Evolutionary conservation across 2,888 invertebrate species (phyloP).

Genomic region (Peribatodes rhomboidaria): DNA sequence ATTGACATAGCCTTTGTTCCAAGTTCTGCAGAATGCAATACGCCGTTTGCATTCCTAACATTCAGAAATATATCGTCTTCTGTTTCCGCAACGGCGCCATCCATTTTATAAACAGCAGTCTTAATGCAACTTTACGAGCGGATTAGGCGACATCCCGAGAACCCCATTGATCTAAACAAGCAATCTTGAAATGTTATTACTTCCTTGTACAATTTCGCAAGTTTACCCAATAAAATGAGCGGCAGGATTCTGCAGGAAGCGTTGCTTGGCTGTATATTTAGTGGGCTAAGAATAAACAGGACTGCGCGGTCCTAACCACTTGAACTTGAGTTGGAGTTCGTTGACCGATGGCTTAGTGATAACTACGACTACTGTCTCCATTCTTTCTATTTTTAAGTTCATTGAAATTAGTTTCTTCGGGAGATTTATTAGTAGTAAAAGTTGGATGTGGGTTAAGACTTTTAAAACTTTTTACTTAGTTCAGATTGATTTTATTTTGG

Average conservation of each 20-base stretch:
- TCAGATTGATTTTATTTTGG: constrained; percentile 17
- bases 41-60: constrained; percentile 40
- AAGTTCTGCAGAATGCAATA: constrained; percentile 29
- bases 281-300: constrained; percentile 79
- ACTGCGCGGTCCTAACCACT: constrained; percentile 70
- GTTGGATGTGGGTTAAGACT: constrained; percentile 20
- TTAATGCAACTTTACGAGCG: constrained; percentile 51
- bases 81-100: constrained; percentile 43
- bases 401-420: constrained; percentile 32
- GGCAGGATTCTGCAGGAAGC: constrained; percentile 71
- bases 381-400: constrained; percentile 47
- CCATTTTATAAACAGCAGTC: constrained; percentile 48
- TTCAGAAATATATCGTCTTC: constrained; percentile 42
- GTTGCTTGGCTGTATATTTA: constrained; percentile 70
- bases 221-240: constrained; percentile 55
- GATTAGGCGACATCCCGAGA: constrained; percentile 49
- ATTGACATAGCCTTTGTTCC: not conserved
- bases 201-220: constrained; percentile 58
- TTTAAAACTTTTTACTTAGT: constrained; percentile 13
- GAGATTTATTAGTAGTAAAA: constrained; percentile 31
- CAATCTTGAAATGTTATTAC: constrained; percentile 53
- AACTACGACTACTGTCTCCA: constrained; percentile 54
- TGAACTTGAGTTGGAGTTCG: constrained; percentile 80
- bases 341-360: constrained; percentile 67
- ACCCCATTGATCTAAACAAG: constrained; percentile 52